Conservation (phyloP, 2,888 invertebrate genomes). For the Tachina fera region DNA sequence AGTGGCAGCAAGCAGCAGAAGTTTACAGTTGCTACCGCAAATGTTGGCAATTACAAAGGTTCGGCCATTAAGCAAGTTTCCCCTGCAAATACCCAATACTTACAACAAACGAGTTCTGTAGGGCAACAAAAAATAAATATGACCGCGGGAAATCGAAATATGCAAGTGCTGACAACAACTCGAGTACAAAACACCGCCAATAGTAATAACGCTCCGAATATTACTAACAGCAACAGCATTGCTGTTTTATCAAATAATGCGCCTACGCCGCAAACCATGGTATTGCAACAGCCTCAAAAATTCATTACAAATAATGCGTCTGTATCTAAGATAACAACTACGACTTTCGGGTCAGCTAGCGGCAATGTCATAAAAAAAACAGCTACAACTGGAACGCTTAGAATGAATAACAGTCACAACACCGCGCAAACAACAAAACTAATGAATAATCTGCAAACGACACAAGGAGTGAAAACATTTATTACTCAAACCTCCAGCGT, state of each 20-base stretch:
- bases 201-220: conserved; percentile 56
- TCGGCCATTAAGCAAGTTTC: conserved; percentile 69
- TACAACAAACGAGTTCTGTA: conserved; percentile 65
- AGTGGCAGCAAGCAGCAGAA: conserved; percentile 69
- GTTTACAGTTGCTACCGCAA: conserved; percentile 65
- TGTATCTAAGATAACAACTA: conserved; percentile 66
- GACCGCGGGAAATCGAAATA: conserved; percentile 77
- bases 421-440: conserved; percentile 69
- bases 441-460: conserved; percentile 74
- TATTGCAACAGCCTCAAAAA: conserved; percentile 70
- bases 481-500: conserved; percentile 75
- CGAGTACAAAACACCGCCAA: conserved; percentile 50
- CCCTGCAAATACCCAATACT: conserved; percentile 66
- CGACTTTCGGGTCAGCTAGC: conserved; percentile 60
- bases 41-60: conserved; percentile 71
- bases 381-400: conserved; percentile 69
- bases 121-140: conserved; percentile 73
- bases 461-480: conserved; percentile 74
- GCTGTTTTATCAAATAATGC: conserved; percentile 48
- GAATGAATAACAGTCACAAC: conserved; percentile 74
- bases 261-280: conserved; percentile 61
- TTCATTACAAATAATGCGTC: conserved; percentile 63
- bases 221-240: conserved; percentile 59
- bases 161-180: conserved; percentile 78
- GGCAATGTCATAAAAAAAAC: conserved; percentile 78